Percentiles rank a stretch among this genome's conserved stretches.
Evolutionary conservation across 2,888 invertebrate genomes (phyloP).

Genomic region (Eubasilissa splendida): DNA sequence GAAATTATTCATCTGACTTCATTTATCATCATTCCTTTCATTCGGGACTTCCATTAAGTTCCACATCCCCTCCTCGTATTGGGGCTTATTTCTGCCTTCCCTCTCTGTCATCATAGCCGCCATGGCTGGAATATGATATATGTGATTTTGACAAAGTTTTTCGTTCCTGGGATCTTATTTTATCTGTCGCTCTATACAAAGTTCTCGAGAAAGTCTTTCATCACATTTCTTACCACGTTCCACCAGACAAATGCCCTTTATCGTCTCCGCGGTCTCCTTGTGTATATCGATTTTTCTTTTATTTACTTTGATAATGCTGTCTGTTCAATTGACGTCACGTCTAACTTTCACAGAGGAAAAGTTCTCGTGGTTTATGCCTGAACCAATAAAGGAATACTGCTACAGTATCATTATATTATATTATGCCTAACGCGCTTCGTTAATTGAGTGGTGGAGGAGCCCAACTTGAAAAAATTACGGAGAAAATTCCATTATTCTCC

Average conservation of each 20-base stretch:
- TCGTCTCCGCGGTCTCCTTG: conserved; percentile 23
- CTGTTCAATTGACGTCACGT: conserved; percentile 36
- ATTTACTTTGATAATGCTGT: conserved; percentile 47
- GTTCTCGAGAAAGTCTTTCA: conserved; percentile 50
- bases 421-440: background rate
- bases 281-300: conserved; percentile 47
- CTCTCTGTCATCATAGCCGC: background rate
- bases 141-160: conserved; percentile 56
- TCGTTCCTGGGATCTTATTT: conserved; percentile 46
- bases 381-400: conserved; percentile 20
- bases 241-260: conserved; percentile 48
- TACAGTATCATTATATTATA: conserved; percentile 10
- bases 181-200: conserved; percentile 40
- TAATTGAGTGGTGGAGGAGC: too few relatives aligned
- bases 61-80: conserved; percentile 15
- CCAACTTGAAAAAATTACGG: too few relatives aligned
- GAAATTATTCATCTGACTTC: conserved; percentile 51
- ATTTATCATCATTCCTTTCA: conserved; percentile 54
- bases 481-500: too few relatives aligned
- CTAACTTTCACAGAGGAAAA: conserved; percentile 27
- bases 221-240: conserved; percentile 50
- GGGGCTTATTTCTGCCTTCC: conserved; percentile 5
- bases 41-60: conserved; percentile 42
- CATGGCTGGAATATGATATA: conserved; percentile 52
- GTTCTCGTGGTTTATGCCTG: conserved; percentile 11